Base-by-base conservation (phyloP, 2,797 vertebrate species). In the Clarias laeviceps region DNA sequence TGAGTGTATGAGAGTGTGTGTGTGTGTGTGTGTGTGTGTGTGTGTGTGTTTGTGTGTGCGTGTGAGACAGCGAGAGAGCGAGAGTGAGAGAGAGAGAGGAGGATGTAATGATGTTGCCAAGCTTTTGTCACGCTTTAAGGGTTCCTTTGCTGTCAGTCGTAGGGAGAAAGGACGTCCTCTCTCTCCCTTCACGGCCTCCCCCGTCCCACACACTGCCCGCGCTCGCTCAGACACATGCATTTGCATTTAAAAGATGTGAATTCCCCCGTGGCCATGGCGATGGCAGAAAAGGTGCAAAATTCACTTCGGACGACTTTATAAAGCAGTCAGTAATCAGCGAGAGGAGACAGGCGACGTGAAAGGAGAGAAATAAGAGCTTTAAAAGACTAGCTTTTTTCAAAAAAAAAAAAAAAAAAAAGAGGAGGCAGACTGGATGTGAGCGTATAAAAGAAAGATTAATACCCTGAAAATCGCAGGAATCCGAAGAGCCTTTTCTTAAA, bases 271-370 rank as follows among this genome's bases (percentile, higher is more conserved):
- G 93, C 97, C 97, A 98, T 97, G 97, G 97, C 97, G 97, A 99
- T 97, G 95, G 93, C 92, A 95, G 95, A 96, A 98, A 98, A 97
- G 96, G 97, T 96, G 93, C 96, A 97, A 99, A 97, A 99, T 97
- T 97, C 97, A 97, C 97, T 97, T 96, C 95, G 97, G 97, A 97
- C 95, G 96, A 99, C 97, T 99, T 98, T 98, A 99, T 98, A 97
- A 99, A 99, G 99, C 96, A 97, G 96, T 97, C 97, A 98, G 97
- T 98, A 99, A 98, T 99, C 97, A 99, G 96, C 94, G 90, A 89
- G 93, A 95, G 61, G 94, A 96, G 96, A 98, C 96, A 97, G 95
- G 97, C 93, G 94, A 95, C 91, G 91, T 95, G 95, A 96, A 96
- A 92, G 94, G 95, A 91, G 91, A 95, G 95, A 95, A 96, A 92